Evolutionary conservation across 2,113 vertebrate species (phyloP), one percentile per base, ranked within the genome.

Genomic region (Terrapene triunguis): DNA sequence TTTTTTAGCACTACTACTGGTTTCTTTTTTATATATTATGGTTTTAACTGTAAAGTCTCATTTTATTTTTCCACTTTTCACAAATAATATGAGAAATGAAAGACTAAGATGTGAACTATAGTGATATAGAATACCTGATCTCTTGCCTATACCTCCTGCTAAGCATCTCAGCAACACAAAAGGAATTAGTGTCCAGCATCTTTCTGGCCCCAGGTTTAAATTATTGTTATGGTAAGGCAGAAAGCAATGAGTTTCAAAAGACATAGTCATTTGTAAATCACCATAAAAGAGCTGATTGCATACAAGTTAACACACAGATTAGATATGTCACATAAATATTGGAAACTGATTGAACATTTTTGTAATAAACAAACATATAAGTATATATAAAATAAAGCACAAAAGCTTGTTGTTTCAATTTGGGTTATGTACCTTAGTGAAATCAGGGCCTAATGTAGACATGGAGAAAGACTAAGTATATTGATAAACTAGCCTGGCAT

Each of bases 101-200:
- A 24, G 0, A 48, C 21, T 22, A 19, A 10, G 6, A 11, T n/a
- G 9, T 29, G 85, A 50, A 79, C 0, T 0, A 32, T 27, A 90
- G 3, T 6, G 72, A 27, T 80, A 90, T 32, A 62, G 62, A 44
- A 35, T 84, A 69, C 11, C 7, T 89, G 55, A 4, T 44, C 35
- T 11, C 12, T 87, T 4, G 35, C 4, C 1, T 50, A 57, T 4
- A 4, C 8, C 53, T 92, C 53, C 48, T 80, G 25, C 85, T 83
- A 79, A 85, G 5, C 5, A 48, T 1, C 2, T 82, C 50, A 54
- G 22, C 65, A 90, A 80, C 25, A 74, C 8, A 82, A 29, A 2
- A 85, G 9, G 38, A 55, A 83, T 3, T 6, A 80, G 6, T 51
- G 8, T 3, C 10, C 32, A 80, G 57, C 69, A 42, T 82, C 11